A percentile compares a stretch with the other conserved stretches of the same genome.
These are phyloP conservation scores for Phortica okadai DNA, from an alignment of 2,888 invertebrate species.

Conservation along the genomic window DNA sequence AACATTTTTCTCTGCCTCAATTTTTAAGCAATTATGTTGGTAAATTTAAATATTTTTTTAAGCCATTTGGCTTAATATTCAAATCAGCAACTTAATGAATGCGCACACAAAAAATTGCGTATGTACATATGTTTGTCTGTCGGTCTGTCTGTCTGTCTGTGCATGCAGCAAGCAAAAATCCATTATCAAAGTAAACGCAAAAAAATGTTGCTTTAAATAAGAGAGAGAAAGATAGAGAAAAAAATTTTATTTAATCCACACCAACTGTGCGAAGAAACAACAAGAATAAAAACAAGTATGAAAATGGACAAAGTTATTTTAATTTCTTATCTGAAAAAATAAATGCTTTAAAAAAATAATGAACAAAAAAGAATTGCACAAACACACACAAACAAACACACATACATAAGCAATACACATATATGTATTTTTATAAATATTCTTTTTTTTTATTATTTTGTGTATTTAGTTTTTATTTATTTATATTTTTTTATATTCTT, in stretches of 20 bases:
- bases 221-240: constrained; percentile 16
- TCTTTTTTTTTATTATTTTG: background rate
- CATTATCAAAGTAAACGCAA: constrained; percentile 26
- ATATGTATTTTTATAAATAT: background rate
- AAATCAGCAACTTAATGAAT: background rate
- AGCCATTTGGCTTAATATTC: background rate
- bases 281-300: constrained; percentile 5
- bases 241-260: constrained; percentile 67
- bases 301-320: constrained; percentile 56
- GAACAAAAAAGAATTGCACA: background rate
- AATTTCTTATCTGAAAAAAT: constrained; percentile 57
- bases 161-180: constrained; percentile 24
- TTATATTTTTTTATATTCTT: background rate
- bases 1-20: background rate
- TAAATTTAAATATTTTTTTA: background rate
- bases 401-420: background rate
- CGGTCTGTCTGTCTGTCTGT: background rate
- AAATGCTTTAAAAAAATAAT: constrained; percentile 4
- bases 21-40: background rate
- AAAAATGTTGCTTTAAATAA: background rate
- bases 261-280: constrained; percentile 33
- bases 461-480: background rate
- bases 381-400: background rate
- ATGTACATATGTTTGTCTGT: background rate
- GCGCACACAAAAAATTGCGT: background rate